phyloP scores from a whole-genome alignment of 2,888 invertebrate species.

The Osmoderma eremita region DNA sequence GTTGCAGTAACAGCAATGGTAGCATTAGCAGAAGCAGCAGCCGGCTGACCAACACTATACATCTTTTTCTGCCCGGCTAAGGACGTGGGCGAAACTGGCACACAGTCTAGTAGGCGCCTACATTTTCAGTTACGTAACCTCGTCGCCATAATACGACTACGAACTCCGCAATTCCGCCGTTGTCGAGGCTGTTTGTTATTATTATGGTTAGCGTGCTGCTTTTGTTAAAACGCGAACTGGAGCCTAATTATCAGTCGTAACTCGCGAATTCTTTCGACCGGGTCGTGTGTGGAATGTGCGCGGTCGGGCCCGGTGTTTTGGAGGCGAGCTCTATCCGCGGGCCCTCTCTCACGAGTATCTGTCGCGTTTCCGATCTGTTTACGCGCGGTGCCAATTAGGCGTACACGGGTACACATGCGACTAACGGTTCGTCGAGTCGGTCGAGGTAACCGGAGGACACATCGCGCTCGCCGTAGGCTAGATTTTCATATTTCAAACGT shows the following conservation, averaged over 20 bases:
- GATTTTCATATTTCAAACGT: too few relatives aligned
- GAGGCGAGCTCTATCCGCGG: too few relatives aligned
- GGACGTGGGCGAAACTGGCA: constrained; percentile 46
- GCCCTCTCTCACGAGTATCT: too few relatives aligned
- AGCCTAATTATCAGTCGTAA: constrained; percentile 26
- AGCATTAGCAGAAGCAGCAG: too few relatives aligned
- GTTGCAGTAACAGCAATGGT: constrained; percentile 39
- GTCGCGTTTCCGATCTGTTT: too few relatives aligned
- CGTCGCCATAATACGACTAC: background rate
- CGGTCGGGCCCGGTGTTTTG: background rate
- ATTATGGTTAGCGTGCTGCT: background rate
- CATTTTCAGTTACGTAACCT: constrained; percentile 48
- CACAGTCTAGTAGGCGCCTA: constrained; percentile 47
- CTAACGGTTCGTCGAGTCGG: too few relatives aligned
- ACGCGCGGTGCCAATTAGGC: too few relatives aligned
- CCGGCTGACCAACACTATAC: background rate
- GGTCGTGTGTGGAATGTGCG: constrained; percentile 12
- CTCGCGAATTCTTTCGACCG: constrained; percentile 21
- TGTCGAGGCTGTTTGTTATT: background rate
- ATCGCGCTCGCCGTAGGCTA: too few relatives aligned
- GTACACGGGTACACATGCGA: too few relatives aligned
- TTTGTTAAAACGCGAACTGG: constrained; percentile 21
- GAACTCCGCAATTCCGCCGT: too few relatives aligned
- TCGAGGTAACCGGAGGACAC: too few relatives aligned
- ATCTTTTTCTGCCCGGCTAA: constrained; percentile 10